Evolutionary conservation across 2,888 invertebrate genomes (phyloP).

Genomic region (Pseudococcus jackbeardsleyi): DNA sequence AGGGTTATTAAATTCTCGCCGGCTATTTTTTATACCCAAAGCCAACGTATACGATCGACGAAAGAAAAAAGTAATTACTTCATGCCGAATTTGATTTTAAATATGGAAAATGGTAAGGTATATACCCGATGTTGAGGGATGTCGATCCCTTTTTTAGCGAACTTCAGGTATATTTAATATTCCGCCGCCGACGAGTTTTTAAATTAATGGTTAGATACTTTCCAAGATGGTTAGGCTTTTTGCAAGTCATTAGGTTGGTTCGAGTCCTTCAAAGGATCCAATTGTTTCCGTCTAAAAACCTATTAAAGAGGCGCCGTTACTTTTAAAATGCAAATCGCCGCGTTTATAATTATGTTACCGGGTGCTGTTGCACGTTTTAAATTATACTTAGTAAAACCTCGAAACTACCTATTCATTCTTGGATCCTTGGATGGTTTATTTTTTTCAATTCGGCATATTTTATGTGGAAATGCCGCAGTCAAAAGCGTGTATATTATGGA

Average conservation of each 20-base stretch:
- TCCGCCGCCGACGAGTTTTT: neutral
- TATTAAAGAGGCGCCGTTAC: slow-evolving; percentile 40
- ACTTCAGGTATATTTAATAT: slow-evolving; percentile 49
- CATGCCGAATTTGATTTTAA: slow-evolving; percentile 51
- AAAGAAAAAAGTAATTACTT: slow-evolving; percentile 41
- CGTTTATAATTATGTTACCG: slow-evolving; percentile 39
- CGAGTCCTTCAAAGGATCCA: slow-evolving; percentile 37
- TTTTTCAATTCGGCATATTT: neutral
- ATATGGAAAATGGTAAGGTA: slow-evolving; percentile 37
- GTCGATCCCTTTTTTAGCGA: slow-evolving; percentile 22
- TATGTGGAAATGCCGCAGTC: neutral
- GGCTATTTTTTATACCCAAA: slow-evolving; percentile 24
- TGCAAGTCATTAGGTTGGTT: slow-evolving; percentile 29
- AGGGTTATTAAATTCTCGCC: slow-evolving; percentile 52
- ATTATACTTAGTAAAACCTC: neutral
- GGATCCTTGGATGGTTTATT: neutral
- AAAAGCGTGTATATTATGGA: neutral
- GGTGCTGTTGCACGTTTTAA: neutral
- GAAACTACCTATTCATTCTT: neutral
- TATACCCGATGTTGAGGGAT: neutral
- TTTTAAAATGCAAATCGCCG: slow-evolving; percentile 31
- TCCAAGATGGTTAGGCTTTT: neutral
- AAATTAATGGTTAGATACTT: slow-evolving; percentile 27
- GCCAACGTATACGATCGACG: neutral
- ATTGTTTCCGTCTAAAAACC: slow-evolving; percentile 48